Conservation (phyloP, 2,113 vertebrate genomes). For the Bufo bufo region DNA sequence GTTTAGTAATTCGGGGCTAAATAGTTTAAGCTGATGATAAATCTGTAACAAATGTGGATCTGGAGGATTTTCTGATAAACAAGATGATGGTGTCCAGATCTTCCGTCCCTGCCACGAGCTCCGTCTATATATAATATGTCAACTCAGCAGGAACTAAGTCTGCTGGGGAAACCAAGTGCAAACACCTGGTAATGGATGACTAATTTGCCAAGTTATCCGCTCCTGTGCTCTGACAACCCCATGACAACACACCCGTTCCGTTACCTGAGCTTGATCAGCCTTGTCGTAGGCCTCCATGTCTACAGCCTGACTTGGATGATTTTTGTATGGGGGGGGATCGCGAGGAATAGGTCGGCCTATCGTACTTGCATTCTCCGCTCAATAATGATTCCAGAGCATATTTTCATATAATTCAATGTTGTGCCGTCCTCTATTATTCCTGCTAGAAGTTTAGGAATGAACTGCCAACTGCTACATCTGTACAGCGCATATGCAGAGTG, state of each 20-base stretch:
- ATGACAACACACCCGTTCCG: neutral
- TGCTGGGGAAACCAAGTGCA: no score
- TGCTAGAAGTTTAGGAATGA: no score
- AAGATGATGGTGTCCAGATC: slow-evolving; percentile 27
- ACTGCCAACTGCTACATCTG: no score
- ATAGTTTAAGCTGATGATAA: slow-evolving; percentile 6
- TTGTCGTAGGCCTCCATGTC: neutral
- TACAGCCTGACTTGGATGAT: neutral
- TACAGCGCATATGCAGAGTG: no score
- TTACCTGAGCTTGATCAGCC: neutral
- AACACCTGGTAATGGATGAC: neutral
- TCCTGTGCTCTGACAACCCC: no score
- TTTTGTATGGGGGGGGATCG: neutral
- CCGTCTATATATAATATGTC: neutral
- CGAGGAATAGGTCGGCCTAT: no score
- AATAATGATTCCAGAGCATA: no score
- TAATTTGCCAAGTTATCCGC: neutral
- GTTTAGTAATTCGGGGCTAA: neutral
- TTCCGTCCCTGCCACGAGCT: neutral
- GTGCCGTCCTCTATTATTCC: no score
- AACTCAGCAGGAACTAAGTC: no score
- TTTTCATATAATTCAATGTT: no score
- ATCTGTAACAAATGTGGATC: slow-evolving; percentile 40
- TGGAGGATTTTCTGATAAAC: slow-evolving; percentile 16
- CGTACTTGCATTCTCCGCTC: no score